Conservation (phyloP, 2,888 invertebrate genomes). For the Polia nebulosa region DNA sequence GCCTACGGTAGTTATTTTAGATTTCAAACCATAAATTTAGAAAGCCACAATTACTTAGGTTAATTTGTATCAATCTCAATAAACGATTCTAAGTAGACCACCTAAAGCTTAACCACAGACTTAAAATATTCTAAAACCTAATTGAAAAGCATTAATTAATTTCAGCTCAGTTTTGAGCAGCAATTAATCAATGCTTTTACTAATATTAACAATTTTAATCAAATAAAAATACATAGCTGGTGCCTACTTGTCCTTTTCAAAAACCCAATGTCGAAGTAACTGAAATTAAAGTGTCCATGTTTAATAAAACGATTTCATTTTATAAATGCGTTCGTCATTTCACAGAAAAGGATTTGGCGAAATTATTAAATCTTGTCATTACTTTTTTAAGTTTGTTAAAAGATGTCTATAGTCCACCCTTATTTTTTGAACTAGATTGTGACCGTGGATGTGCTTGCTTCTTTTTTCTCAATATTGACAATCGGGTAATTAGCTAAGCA, state of each 20-base stretch:
- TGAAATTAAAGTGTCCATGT: constrained; percentile 38
- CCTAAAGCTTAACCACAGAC: background rate
- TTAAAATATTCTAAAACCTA: constrained; percentile 1
- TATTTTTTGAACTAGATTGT: background rate
- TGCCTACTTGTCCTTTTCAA: constrained; percentile 4
- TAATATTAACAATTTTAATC: constrained; percentile 15
- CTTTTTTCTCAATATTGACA: constrained; percentile 11
- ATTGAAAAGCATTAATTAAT: no score
- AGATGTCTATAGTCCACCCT: background rate
- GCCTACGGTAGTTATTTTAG: background rate
- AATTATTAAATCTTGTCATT: constrained; percentile 39
- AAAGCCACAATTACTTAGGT: background rate
- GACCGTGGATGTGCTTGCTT: background rate
- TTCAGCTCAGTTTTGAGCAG: no score
- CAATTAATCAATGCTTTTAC: constrained; percentile 1
- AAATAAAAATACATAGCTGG: constrained; percentile 18
- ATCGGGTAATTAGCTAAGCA: background rate
- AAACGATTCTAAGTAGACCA: constrained; percentile 4
- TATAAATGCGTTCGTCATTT: constrained; percentile 24
- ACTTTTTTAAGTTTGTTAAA: constrained; percentile 16
- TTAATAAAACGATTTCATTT: constrained; percentile 37
- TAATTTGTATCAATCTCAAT: constrained; percentile 20
- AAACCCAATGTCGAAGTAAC: constrained; percentile 24
- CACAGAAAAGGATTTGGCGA: constrained; percentile 26
- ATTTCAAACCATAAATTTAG: background rate